Evolutionary conservation across 2,113 vertebrate genomes (phyloP).

Genomic region (Corythornis madagascariensis): DNA sequence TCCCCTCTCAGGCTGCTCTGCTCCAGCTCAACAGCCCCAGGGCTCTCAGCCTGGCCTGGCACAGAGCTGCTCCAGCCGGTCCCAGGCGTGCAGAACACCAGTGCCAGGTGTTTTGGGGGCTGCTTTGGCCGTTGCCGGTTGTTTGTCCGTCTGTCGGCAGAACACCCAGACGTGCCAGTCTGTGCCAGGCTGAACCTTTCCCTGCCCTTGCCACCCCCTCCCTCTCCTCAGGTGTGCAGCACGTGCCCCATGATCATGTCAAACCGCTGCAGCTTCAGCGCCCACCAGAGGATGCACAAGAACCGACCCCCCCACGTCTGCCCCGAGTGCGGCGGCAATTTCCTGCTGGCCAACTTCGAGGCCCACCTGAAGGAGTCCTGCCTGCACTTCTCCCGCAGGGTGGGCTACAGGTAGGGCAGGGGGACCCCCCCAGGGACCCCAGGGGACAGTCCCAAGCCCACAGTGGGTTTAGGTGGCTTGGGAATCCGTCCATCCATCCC

Average conservation of each 20-base stretch:
- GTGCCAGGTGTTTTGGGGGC: accelerated
- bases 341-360: conserved; percentile 81
- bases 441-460: accelerated
- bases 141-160: no score
- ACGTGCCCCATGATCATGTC: conserved; percentile 92
- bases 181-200: neutral
- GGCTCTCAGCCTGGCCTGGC: neutral
- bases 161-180: accelerated
- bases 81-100: neutral
- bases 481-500: neutral
- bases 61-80: neutral
- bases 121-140: neutral
- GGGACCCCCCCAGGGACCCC: accelerated
- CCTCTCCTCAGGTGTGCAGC: conserved; percentile 82
- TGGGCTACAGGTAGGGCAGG: conserved; percentile 87
- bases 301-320: conserved; percentile 86
- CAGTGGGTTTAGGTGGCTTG: accelerated
- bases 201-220: neutral
- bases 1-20: no score
- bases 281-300: conserved; percentile 93
- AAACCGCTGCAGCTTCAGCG: conserved; percentile 87
- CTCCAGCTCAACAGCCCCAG: neutral
- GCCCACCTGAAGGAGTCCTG: conserved; percentile 86
- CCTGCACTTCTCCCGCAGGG: conserved; percentile 90
- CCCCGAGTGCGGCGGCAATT: conserved; percentile 88